phyloP scores from a whole-genome alignment of 2,113 vertebrate genomes.

The Calypte anna region DNA sequence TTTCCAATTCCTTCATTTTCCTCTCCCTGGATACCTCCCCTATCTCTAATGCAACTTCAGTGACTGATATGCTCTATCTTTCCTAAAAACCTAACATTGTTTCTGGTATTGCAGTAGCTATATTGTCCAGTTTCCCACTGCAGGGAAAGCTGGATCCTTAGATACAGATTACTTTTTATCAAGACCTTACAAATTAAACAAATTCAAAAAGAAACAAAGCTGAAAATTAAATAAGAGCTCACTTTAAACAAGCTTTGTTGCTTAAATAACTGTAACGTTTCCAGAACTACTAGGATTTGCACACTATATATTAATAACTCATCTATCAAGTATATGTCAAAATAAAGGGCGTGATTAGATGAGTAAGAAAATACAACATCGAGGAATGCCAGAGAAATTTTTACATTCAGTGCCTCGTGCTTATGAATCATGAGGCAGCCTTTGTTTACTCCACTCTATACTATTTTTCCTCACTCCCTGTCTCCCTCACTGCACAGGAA shows the following conservation, averaged over 20 bases:
- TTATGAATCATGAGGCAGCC: not conserved
- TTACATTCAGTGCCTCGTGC: not conserved
- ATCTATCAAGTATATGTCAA: not conserved
- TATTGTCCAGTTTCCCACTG: not conserved
- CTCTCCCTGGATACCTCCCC: not conserved
- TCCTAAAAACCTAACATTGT: not conserved
- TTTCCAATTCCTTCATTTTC: not conserved
- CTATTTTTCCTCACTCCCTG: not conserved
- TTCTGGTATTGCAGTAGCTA: not conserved
- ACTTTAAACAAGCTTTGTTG: not conserved
- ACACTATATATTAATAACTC: conserved; percentile 4
- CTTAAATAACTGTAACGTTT: not conserved
- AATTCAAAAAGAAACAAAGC: not conserved
- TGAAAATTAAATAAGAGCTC: not conserved
- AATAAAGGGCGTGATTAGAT: not conserved
- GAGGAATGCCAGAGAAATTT: not conserved
- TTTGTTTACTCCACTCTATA: not conserved
- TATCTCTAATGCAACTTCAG: not conserved
- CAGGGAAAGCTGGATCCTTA: not conserved
- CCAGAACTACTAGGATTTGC: not conserved
- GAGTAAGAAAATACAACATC: not conserved
- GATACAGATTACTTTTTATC: not conserved
- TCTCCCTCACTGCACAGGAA: not conserved
- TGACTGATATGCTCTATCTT: not conserved
- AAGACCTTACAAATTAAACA: not conserved